Percentiles rank a stretch among this genome's conserved stretches.
Evolutionary conservation across 2,888 invertebrate genomes (phyloP).

Genomic region (Xanthorhoe designata): DNA sequence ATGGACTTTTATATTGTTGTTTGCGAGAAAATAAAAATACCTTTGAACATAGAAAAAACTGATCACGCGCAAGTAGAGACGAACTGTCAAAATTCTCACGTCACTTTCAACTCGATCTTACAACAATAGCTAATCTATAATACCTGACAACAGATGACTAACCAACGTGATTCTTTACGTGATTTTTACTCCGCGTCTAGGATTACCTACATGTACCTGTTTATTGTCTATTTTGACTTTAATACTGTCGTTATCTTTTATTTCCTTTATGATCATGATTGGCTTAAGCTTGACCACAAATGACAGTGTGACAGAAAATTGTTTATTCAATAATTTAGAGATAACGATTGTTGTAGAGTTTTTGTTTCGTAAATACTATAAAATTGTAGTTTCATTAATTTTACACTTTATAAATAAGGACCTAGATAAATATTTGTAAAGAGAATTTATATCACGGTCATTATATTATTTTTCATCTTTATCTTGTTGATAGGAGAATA

Average conservation of each 20-base stretch:
- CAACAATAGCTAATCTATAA: constrained; percentile 41
- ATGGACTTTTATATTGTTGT: no score
- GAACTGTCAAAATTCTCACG: constrained; percentile 62
- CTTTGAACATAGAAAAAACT: neutral
- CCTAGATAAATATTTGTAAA: no score
- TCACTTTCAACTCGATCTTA: constrained; percentile 71
- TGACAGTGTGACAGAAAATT: constrained; percentile 9
- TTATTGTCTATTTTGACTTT: constrained; percentile 44
- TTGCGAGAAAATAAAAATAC: neutral
- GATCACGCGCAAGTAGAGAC: constrained; percentile 9
- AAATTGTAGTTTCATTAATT: no score
- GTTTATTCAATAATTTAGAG: constrained; percentile 26
- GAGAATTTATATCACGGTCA: no score
- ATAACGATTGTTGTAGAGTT: neutral
- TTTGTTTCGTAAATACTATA: no score
- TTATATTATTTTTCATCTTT: no score
- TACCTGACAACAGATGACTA: constrained; percentile 32
- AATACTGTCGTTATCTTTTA: constrained; percentile 39
- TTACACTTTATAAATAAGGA: no score
- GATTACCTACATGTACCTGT: constrained; percentile 40
- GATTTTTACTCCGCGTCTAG: constrained; percentile 42
- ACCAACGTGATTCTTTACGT: constrained; percentile 57
- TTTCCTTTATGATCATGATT: constrained; percentile 32
- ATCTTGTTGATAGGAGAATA: no score
- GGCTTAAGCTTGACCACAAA: constrained; percentile 23